Evolutionary conservation across 2,797 vertebrate species (phyloP).

Genomic region (Myotis daubentonii): DNA sequence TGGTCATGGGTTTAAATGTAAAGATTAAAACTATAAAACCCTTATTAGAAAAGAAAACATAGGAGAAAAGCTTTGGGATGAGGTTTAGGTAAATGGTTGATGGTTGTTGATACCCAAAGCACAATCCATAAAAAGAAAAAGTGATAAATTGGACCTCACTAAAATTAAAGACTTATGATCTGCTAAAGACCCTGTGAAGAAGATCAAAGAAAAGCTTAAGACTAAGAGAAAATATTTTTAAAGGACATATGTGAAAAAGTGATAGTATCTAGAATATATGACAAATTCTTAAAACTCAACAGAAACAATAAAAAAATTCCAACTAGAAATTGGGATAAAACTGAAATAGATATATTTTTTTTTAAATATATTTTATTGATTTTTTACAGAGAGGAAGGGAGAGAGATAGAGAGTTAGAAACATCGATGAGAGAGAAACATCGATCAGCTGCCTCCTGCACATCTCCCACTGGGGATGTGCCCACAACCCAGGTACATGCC

Average conservation of each 20-base stretch:
- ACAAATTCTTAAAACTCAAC: background rate
- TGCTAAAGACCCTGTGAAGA: background rate
- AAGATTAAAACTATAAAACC: background rate
- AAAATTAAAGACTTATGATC: background rate
- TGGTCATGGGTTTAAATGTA: background rate
- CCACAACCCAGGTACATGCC: too few relatives aligned
- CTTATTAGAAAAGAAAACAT: background rate
- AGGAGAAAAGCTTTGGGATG: background rate
- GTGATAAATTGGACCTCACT: background rate
- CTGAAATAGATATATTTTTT: background rate
- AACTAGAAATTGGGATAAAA: background rate
- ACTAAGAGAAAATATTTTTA: background rate
- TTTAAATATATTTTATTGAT: too few relatives aligned
- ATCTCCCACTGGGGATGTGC: too few relatives aligned
- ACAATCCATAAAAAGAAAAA: background rate
- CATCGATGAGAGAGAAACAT: too few relatives aligned
- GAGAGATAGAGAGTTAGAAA: too few relatives aligned
- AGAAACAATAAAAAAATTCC: background rate
- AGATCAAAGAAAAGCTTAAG: conserved; percentile 14
- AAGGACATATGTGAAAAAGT: background rate
- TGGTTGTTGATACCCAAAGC: background rate
- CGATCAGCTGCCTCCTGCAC: too few relatives aligned
- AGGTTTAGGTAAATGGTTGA: background rate
- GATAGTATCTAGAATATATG: background rate
- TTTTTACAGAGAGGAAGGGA: too few relatives aligned